Conservation (phyloP, 2,113 vertebrate genomes). For the Actinemys pallida region DNA sequence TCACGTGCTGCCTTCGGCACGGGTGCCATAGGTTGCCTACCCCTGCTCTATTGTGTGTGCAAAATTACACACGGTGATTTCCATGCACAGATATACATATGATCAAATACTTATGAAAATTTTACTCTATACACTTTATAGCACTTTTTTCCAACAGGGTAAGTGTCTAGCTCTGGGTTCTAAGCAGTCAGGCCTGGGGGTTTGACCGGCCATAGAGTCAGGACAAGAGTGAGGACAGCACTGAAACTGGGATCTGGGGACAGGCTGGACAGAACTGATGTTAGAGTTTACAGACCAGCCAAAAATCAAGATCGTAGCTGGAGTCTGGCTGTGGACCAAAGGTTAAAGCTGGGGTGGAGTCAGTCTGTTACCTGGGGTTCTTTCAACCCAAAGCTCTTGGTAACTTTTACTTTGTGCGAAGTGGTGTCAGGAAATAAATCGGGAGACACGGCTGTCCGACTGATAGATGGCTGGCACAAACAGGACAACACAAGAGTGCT, state of each 20-base stretch:
- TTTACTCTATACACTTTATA: neutral
- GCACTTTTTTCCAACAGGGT: neutral
- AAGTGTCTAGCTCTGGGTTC: neutral
- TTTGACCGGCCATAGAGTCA: neutral
- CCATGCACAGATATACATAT: accelerated
- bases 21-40: no score
- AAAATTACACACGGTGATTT: neutral
- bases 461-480: no score
- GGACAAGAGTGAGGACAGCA: neutral
- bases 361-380: neutral
- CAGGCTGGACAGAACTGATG: neutral
- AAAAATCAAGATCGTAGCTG: neutral
- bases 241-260: neutral
- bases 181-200: neutral
- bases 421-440: no score
- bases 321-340: neutral
- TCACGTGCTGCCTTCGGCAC: no score
- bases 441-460: no score
- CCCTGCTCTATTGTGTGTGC: neutral
- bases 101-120: neutral
- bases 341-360: neutral
- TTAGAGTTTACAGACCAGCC: neutral
- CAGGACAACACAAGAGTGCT: no score
- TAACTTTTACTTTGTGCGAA: no score
- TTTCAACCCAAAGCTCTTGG: no score